phyloP scores from a whole-genome alignment of 2,113 vertebrate genomes.

The Gavialis gangeticus region DNA sequence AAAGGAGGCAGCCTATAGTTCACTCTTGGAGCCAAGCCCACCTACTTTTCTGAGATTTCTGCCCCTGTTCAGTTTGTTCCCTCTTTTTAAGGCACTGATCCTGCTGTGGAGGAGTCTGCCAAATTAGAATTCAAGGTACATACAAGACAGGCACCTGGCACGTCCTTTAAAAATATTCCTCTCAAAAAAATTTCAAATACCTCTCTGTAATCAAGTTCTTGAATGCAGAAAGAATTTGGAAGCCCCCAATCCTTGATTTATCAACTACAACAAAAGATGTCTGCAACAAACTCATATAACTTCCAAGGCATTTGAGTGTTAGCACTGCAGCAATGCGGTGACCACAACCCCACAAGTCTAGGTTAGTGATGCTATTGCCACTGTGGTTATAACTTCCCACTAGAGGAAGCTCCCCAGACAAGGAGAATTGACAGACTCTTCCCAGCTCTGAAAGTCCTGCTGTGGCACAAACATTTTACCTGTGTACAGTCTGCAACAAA shows the following conservation, averaged over 20 bases:
- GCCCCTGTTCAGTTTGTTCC: background rate
- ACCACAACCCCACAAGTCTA: background rate
- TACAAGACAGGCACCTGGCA: background rate
- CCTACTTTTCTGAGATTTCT: background rate
- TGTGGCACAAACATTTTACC: background rate
- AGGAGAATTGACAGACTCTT: background rate
- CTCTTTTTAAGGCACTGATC: background rate
- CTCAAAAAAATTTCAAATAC: background rate
- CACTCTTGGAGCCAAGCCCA: background rate
- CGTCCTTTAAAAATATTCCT: background rate
- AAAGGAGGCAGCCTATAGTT: accelerated
- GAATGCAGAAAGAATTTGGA: background rate
- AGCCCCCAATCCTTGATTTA: background rate
- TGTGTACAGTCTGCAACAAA: too few relatives aligned
- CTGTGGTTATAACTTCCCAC: background rate
- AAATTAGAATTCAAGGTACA: accelerated
- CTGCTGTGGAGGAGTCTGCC: background rate
- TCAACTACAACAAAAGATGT: background rate
- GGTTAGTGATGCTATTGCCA: background rate
- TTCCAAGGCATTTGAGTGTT: too few relatives aligned
- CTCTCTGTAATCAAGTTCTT: background rate
- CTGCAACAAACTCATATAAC: background rate
- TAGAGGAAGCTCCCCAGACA: background rate
- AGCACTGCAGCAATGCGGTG: too few relatives aligned
- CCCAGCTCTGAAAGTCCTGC: background rate